Percentiles rank a stretch among this genome's conserved stretches.
Conservation (phyloP, 2,113 vertebrate genomes). For the Tragelaphus imberbis region DNA sequence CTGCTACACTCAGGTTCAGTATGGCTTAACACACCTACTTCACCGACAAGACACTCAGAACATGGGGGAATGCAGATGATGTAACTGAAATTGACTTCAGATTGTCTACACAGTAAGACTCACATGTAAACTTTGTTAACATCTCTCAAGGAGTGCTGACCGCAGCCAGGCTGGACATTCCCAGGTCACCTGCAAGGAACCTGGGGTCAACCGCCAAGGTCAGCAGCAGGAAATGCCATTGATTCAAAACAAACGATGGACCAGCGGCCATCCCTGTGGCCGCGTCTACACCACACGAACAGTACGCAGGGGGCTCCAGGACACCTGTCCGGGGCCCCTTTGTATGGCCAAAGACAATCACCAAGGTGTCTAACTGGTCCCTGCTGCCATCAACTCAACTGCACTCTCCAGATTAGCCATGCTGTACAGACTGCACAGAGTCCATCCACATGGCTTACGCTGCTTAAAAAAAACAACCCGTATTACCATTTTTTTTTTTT, state of each 20-base stretch:
- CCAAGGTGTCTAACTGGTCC: slow-evolving; percentile 1
- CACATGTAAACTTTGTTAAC: slow-evolving; percentile 81
- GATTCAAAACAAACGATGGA: slow-evolving; percentile 68
- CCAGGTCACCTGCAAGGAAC: slow-evolving; percentile 71
- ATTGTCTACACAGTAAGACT: slow-evolving; percentile 83
- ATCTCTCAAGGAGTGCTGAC: slow-evolving; percentile 75
- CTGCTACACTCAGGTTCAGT: slow-evolving; percentile 34
- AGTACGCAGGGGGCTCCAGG: not conserved
- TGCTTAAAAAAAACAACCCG: slow-evolving; percentile 81
- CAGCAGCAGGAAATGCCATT: slow-evolving; percentile 72
- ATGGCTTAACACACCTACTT: slow-evolving; percentile 78
- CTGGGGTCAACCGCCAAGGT: slow-evolving; percentile 69
- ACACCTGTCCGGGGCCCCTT: slow-evolving; percentile 2
- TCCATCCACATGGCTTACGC: slow-evolving; percentile 43
- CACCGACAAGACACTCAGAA: slow-evolving; percentile 75
- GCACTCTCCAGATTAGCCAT: slow-evolving; percentile 17
- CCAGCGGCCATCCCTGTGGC: slow-evolving; percentile 62
- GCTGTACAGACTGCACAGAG: not conserved
- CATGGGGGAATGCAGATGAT: slow-evolving; percentile 67
- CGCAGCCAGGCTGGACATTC: slow-evolving; percentile 75
- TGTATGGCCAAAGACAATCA: not conserved
- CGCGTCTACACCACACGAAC: not conserved
- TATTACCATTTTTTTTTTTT: slow-evolving; percentile 76
- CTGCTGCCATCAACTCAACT: slow-evolving; percentile 4
- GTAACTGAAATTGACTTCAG: slow-evolving; percentile 77